Base-by-base conservation (phyloP, 2,797 vertebrate genomes). In the Pteropus rufus region DNA sequence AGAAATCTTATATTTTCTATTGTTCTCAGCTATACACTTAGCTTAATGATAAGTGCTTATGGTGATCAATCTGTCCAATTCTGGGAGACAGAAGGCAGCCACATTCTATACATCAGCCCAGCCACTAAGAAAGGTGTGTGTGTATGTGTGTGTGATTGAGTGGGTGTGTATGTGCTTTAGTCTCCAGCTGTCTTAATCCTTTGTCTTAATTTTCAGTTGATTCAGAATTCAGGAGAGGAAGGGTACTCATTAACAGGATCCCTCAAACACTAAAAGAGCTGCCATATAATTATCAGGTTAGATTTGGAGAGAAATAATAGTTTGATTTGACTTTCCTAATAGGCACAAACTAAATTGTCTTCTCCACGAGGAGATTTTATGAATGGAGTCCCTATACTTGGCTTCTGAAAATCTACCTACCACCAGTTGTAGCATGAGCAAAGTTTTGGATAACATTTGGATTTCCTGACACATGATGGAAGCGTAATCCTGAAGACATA, bases 181-280 rank as follows among this genome's bases (percentile, higher is more conserved):
- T 79, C 14, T 62, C 52, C 75, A 72, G 2, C 4, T n/a, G 39
- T n/a, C 52, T 90, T 79, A 60, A 54, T 75, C 11, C 10, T 92
- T 85, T 52, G n/a, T 85, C 19, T 69, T 89, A 56, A 36, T 83
- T 96, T 96, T 92, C 31, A 75, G 15, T 89, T 87, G 36, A 60
- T 92, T 86, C 19, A 62, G 16, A 72, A 39, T 11, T 70, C 39
- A 60, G 60, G 26, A 88, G 46, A 29, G 29, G 14, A 67, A 58
- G 12, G 2, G 0, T 69, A 21, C 19, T 77, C 46, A 16, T 77
- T 41, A 54, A 84, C 3, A 14, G 29, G 41, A 41, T 81, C 36
- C 18, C n/a, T 65, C 54, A 93, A 86, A 80, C 36, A 69, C 24
- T 41, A 31, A 18, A 67, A n/a, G 0, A 49, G 0, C 24, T 34